Percentiles rank a stretch among this genome's conserved stretches.
Evolutionary conservation across 1,140 invertebrate species (phyloP).

Genomic region (Hylyphantes graminicola): DNA sequence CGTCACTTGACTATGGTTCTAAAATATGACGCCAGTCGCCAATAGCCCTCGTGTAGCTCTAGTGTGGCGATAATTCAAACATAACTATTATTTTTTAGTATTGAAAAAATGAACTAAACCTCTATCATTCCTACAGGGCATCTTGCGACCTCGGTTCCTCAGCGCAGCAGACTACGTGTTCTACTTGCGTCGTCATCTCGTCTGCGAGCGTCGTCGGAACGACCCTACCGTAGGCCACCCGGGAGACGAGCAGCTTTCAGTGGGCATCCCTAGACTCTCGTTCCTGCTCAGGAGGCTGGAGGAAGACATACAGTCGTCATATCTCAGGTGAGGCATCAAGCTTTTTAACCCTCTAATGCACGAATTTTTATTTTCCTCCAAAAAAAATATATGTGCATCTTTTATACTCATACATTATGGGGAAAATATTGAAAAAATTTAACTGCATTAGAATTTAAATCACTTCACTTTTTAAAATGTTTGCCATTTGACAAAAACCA

Average conservation of each 20-base stretch:
- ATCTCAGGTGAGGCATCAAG: slow-evolving; percentile 38
- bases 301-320: slow-evolving; percentile 56
- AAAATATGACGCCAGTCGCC: too few relatives aligned
- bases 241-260: slow-evolving; percentile 48
- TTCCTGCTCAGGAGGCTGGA: slow-evolving; percentile 58
- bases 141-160: slow-evolving; percentile 55
- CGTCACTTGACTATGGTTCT: too few relatives aligned
- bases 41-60: too few relatives aligned
- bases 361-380: too few relatives aligned
- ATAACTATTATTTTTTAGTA: background rate
- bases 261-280: slow-evolving; percentile 53
- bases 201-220: slow-evolving; percentile 43
- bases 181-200: slow-evolving; percentile 57
- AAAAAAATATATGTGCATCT: too few relatives aligned
- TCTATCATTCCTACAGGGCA: slow-evolving; percentile 22
- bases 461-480: too few relatives aligned
- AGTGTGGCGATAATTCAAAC: background rate
- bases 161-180: slow-evolving; percentile 60
- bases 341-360: too few relatives aligned
- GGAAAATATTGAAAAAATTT: too few relatives aligned
- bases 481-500: too few relatives aligned
- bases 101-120: background rate
- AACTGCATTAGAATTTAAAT: too few relatives aligned
- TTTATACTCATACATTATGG: too few relatives aligned
- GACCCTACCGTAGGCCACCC: slow-evolving; percentile 38